Base-by-base conservation (phyloP, 2,113 vertebrate species). In the Siniperca knerii region DNA sequence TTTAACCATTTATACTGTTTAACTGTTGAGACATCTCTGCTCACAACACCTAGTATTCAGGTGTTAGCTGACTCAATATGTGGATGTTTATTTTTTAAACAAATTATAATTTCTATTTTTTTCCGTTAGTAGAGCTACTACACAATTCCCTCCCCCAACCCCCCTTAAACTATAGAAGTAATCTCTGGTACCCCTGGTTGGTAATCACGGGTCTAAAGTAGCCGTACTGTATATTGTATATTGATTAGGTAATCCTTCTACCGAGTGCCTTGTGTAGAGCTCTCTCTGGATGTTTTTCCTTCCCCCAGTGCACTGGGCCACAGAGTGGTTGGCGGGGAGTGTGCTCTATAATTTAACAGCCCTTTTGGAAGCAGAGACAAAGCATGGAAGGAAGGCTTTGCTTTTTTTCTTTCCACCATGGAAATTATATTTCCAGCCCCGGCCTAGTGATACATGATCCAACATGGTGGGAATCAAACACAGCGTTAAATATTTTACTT, bases 291-390 rank as follows among this genome's bases (percentile, higher is more conserved):
- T 77, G 62, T n/a, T 77, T 76, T 64, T 67, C 75, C 66, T 85
- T 81, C 78, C 82, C 75, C 79, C 58, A 82, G 58, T 82, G 60
- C 79, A 75, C 20, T 75, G 60, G 52, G 75, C 61, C 40, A 69
- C 44, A 25, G 55, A 68, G 21, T 52, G 55, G 68, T 66, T 68
- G 77, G 60, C 29, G 21, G 67, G 35, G 13, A 76, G 57, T 40
- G 60, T 71, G 50, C 60, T 75, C 70, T 85, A 72, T 85, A 82
- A 88, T 85, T 84, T 74, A 75, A 67, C 44, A 85, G 57, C 35
- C 73, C 58, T 37, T 50, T 71, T 82, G 75, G 83, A 74, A 66
- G 40, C 44, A 21, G 62, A 89, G 35, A 79, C 44, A 73, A 81
- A 71, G 70, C 66, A 72, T 67, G 71, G 73, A 75, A 70, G 46